These are phyloP conservation scores for Apotomis capreana DNA, from an alignment of 2,888 invertebrate species.

Conservation along the genomic window DNA sequence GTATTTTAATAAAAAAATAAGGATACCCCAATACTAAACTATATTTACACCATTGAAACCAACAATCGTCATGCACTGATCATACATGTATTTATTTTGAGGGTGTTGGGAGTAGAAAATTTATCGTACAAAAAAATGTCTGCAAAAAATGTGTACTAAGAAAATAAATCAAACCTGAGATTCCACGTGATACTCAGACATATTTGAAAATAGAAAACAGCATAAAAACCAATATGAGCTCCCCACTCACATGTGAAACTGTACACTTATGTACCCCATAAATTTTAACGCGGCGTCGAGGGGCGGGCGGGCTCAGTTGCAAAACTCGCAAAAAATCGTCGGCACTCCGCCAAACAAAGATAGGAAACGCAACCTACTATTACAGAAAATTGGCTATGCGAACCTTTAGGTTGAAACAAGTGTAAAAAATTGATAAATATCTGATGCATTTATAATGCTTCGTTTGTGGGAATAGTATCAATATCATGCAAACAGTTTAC, in stretches of 20 bases:
- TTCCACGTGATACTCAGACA: conserved; percentile 21
- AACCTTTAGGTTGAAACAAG: conserved; percentile 54
- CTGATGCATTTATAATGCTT: not conserved
- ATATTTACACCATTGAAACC: too few relatives aligned
- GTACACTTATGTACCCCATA: conserved; percentile 58
- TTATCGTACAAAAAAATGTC: too few relatives aligned
- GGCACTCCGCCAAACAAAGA: conserved; percentile 75
- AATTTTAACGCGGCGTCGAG: conserved; percentile 63
- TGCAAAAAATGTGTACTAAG: not conserved
- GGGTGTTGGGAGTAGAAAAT: too few relatives aligned
- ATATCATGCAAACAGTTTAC: not conserved
- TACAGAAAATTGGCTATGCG: conserved; percentile 77
- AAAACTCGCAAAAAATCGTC: conserved; percentile 69
- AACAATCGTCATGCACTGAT: too few relatives aligned
- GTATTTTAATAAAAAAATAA: too few relatives aligned
- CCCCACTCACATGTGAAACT: conserved; percentile 34
- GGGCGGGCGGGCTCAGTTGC: conserved; percentile 65
- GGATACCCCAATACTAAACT: too few relatives aligned
- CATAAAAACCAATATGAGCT: conserved; percentile 18
- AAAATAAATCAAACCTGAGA: not conserved
- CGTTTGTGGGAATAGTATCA: not conserved
- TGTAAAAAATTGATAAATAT: not conserved
- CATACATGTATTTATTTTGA: too few relatives aligned
- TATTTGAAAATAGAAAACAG: conserved; percentile 20
- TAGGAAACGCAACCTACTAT: conserved; percentile 78